Conservation (phyloP, 1,140 invertebrate genomes). For the Physella acuta region DNA sequence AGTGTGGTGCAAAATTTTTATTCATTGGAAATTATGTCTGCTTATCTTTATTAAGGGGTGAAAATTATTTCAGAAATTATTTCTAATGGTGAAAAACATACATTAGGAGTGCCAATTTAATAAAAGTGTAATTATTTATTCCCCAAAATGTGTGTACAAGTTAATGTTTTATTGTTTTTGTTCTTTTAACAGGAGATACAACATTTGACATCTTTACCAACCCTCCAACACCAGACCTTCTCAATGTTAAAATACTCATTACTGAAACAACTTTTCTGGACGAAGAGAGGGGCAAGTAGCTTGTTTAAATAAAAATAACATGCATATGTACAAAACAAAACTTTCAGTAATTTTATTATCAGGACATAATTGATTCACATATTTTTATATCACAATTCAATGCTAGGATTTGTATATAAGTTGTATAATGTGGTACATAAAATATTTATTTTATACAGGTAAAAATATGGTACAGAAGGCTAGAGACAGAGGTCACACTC, state of each 20-base stretch:
- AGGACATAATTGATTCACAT: background rate
- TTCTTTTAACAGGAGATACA: conserved; percentile 50
- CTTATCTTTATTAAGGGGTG: no score
- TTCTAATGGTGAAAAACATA: no score
- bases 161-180: background rate
- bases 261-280: conserved; percentile 48
- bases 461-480: conserved; percentile 34
- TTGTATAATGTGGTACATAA: background rate
- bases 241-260: conserved; percentile 49
- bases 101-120: no score
- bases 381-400: background rate
- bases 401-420: background rate
- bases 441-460: background rate
- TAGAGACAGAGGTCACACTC: conserved; percentile 40
- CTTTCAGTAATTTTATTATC: background rate
- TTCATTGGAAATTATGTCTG: no score
- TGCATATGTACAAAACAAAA: background rate
- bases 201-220: conserved; percentile 44
- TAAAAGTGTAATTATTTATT: no score
- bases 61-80: no score
- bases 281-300: conserved; percentile 17
- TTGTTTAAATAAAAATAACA: background rate
- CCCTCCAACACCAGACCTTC: conserved; percentile 43
- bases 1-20: no score
- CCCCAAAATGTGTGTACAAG: no score